These are phyloP conservation scores for Zaprionus camerounensis DNA, from an alignment of 1,140 invertebrate species.

Conservation along the genomic window DNA sequence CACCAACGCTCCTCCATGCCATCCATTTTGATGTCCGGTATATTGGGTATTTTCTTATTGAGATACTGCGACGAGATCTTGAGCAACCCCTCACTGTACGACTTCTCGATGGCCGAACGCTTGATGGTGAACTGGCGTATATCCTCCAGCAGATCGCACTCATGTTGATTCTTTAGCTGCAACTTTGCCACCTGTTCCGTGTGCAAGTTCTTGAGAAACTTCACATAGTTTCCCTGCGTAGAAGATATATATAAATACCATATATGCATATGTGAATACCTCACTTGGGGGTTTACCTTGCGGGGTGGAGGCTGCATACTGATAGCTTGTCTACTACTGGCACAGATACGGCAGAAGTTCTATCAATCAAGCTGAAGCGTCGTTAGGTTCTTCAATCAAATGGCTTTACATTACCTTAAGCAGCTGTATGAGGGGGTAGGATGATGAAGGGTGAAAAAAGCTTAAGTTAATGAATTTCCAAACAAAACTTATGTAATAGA, in stretches of 20 bases:
- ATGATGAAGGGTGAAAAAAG: conserved; percentile 15
- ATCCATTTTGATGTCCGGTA: conserved; percentile 94
- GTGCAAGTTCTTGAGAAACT: conserved; percentile 96
- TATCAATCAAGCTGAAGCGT: conserved; percentile 51
- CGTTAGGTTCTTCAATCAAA: conserved; percentile 40
- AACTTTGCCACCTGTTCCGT: conserved; percentile 96
- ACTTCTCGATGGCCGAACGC: conserved; percentile 96
- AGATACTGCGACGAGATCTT: conserved; percentile 96
- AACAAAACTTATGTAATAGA: conserved; percentile 64
- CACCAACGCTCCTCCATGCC: conserved; percentile 95
- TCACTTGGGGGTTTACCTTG: conserved; percentile 63
- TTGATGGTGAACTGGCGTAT: conserved; percentile 96
- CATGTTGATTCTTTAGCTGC: conserved; percentile 97
- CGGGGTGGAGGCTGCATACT: conserved; percentile 83
- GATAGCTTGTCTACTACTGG: conserved; percentile 58
- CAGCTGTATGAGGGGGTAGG: conserved; percentile 47
- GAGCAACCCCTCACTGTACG: conserved; percentile 95
- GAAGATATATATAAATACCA: not conserved
- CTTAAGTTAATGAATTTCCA: conserved; percentile 50
- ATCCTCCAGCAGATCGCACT: conserved; percentile 97
- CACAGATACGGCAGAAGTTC: conserved; percentile 26
- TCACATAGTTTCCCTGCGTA: conserved; percentile 92
- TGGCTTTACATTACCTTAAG: conserved; percentile 71
- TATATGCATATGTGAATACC: not conserved
- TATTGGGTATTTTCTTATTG: conserved; percentile 96